These are phyloP conservation scores for Olivierus martensii DNA, from an alignment of 1,140 invertebrate species.

Conservation along the genomic window DNA sequence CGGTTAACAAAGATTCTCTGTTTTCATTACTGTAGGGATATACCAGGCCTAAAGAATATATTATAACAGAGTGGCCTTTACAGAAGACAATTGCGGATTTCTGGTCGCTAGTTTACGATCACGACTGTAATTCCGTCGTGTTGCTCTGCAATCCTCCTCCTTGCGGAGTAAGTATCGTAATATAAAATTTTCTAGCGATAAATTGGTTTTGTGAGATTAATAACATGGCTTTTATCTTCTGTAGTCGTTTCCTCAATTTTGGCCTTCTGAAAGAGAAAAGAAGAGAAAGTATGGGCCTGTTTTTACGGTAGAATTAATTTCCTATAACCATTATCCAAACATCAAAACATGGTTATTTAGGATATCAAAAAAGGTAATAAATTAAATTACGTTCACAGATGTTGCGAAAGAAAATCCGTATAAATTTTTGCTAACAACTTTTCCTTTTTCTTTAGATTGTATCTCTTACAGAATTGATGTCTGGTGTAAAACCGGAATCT, in stretches of 20 bases:
- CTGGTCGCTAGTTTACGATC: constrained; percentile 95
- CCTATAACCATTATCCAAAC: constrained; percentile 84
- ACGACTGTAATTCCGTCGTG: constrained; percentile 91
- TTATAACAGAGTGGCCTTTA: constrained; percentile 95
- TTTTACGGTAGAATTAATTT: constrained; percentile 85
- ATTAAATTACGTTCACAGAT: too few species aligned
- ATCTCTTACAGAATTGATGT: constrained; percentile 83
- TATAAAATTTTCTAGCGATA: background rate
- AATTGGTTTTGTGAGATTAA: constrained; percentile 1
- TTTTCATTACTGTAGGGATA: constrained; percentile 58
- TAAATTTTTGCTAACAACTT: too few species aligned
- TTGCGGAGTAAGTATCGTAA: constrained; percentile 28
- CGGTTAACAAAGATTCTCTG: background rate
- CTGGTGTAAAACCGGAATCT: constrained; percentile 79
- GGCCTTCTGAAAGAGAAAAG: constrained; percentile 71
- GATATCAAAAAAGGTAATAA: constrained; percentile 92
- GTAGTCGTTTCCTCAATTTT: constrained; percentile 77
- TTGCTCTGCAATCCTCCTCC: constrained; percentile 67
- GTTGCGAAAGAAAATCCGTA: too few species aligned
- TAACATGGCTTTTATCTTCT: background rate
- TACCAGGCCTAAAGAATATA: constrained; percentile 86
- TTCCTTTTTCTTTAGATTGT: constrained; percentile 51
- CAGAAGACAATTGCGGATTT: constrained; percentile 82
- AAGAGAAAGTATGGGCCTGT: constrained; percentile 88
- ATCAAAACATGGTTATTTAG: constrained; percentile 94